These are phyloP conservation scores for Lepus townsendii DNA, from an alignment of 2,797 vertebrate species.

Conservation along the genomic window DNA sequence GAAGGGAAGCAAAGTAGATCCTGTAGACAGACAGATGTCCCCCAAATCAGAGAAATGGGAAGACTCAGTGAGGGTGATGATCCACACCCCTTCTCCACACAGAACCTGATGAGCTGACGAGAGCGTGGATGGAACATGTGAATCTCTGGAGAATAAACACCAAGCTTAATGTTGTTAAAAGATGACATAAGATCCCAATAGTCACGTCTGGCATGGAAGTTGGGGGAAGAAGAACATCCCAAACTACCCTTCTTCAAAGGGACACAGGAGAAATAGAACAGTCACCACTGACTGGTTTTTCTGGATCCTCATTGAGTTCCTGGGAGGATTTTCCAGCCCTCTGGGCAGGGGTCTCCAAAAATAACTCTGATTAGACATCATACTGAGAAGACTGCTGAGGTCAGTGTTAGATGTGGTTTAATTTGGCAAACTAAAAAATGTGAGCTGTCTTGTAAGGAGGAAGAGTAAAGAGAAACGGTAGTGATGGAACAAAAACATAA, in stretches of 20 bases:
- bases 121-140: not conserved
- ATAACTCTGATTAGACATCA: slow-evolving; percentile 23
- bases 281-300: not conserved
- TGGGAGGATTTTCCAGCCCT: not conserved
- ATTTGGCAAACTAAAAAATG: slow-evolving; percentile 36
- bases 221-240: not conserved
- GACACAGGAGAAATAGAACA: slow-evolving; percentile 5
- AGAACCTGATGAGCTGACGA: not conserved
- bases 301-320: not conserved
- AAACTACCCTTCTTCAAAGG: not conserved
- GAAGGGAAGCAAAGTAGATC: not conserved
- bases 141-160: not conserved
- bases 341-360: not conserved
- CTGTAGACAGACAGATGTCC: not conserved
- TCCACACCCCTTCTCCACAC: not conserved
- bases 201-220: not conserved
- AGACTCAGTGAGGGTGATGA: not conserved
- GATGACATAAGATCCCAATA: not conserved
- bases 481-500: not conserved
- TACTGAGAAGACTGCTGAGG: not conserved
- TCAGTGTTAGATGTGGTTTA: slow-evolving; percentile 13
- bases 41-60: not conserved
- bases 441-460: slow-evolving; percentile 22
- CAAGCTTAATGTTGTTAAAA: not conserved
- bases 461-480: not conserved